Conservation (phyloP, 2,113 vertebrate genomes). For the Zootoca vivipara region DNA sequence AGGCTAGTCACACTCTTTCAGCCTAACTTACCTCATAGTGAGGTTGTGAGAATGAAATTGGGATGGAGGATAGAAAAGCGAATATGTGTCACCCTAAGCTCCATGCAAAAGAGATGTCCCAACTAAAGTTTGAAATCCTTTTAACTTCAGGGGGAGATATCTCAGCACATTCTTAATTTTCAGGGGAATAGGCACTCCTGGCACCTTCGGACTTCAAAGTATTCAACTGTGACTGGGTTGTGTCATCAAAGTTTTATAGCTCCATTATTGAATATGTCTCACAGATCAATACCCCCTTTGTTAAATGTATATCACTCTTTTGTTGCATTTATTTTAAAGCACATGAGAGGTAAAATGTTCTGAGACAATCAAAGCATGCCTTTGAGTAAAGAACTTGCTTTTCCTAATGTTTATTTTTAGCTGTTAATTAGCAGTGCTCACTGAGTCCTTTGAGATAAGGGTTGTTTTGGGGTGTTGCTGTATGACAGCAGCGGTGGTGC, state of each 20-base stretch:
- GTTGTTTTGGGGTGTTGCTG: constrained; percentile 38
- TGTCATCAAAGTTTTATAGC: too few species aligned
- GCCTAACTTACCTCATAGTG: too few species aligned
- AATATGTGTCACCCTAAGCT: background rate
- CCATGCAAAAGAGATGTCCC: background rate
- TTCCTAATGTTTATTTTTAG: constrained; percentile 61
- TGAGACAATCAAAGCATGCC: background rate
- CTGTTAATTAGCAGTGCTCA: constrained; percentile 52
- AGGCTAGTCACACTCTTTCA: background rate
- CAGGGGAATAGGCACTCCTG: background rate
- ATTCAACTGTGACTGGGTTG: background rate
- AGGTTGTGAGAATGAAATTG: background rate
- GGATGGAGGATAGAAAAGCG: background rate
- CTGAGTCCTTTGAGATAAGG: constrained; percentile 28
- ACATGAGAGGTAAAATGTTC: background rate
- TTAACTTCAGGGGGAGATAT: background rate
- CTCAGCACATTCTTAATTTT: background rate
- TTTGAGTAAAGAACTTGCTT: constrained; percentile 27
- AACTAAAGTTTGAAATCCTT: background rate
- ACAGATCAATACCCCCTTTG: background rate
- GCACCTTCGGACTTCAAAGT: background rate
- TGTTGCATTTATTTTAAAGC: background rate
- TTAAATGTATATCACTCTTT: background rate
- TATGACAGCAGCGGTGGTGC: background rate
- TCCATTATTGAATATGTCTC: background rate